phyloP scores from a whole-genome alignment of 2,113 vertebrate species.

The Siniperca knerii region DNA sequence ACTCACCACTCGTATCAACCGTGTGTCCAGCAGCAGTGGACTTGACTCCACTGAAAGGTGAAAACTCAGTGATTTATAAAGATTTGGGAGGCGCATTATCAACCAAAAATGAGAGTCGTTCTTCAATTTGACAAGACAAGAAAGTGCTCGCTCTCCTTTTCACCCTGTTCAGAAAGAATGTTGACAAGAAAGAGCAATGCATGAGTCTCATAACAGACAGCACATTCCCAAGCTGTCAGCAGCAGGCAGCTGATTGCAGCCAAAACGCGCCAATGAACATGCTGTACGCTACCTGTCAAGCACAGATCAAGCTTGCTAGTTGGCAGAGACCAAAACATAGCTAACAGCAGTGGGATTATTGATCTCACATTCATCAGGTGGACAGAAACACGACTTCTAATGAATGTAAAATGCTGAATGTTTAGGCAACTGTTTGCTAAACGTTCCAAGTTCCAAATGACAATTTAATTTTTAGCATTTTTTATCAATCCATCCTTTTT shows the following conservation, averaged over 20 bases:
- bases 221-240: slow-evolving; percentile 53
- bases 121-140: slow-evolving; percentile 70
- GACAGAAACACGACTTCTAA: background rate
- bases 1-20: background rate
- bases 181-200: slow-evolving; percentile 53
- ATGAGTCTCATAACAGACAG: slow-evolving; percentile 51
- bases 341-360: background rate
- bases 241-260: background rate
- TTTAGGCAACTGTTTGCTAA: background rate
- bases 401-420: background rate
- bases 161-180: slow-evolving; percentile 30
- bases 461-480: background rate
- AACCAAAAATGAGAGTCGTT: slow-evolving; percentile 63
- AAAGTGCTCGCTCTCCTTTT: slow-evolving; percentile 37
- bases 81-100: slow-evolving; percentile 50
- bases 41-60: slow-evolving; percentile 37
- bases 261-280: background rate
- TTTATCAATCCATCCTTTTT: background rate
- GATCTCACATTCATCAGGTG: background rate
- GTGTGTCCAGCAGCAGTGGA: background rate
- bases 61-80: slow-evolving; percentile 58
- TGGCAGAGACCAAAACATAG: background rate
- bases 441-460: background rate
- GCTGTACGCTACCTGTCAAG: background rate
- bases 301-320: background rate